Conservation (phyloP, 2,888 invertebrate species). For the Machimus atricapillus region DNA sequence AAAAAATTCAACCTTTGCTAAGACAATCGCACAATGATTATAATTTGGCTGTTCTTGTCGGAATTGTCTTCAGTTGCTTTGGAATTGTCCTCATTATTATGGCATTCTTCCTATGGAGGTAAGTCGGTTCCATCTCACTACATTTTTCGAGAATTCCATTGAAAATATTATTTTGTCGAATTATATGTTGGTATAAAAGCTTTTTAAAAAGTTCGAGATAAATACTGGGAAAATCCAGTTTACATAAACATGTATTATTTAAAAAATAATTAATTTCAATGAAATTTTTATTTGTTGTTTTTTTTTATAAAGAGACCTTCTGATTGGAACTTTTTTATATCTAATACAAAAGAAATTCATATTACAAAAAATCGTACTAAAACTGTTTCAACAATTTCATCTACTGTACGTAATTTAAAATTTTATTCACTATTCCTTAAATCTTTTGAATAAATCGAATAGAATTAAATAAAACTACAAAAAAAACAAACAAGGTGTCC, state of each 20-base stretch:
- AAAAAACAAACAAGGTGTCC: background rate
- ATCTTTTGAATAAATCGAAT: background rate
- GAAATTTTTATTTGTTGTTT: background rate
- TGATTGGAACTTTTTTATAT: too few species aligned
- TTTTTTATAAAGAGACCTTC: too few species aligned
- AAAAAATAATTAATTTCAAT: background rate
- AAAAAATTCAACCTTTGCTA: slow-evolving; percentile 68
- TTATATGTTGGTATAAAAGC: background rate
- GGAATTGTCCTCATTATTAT: slow-evolving; percentile 73
- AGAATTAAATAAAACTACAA: background rate
- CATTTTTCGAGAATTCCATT: background rate
- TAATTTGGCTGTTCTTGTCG: slow-evolving; percentile 75
- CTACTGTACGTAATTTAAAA: too few species aligned
- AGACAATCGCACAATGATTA: slow-evolving; percentile 69
- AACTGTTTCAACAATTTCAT: too few species aligned
- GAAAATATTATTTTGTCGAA: background rate
- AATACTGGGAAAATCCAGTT: background rate
- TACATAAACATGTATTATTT: background rate
- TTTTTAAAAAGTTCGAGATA: background rate
- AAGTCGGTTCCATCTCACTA: slow-evolving; percentile 55
- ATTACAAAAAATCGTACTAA: too few species aligned
- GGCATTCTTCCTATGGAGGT: slow-evolving; percentile 79
- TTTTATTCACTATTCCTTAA: too few species aligned
- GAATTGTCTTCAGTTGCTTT: slow-evolving; percentile 74
- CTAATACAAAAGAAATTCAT: too few species aligned